Evolutionary conservation across 2,888 invertebrate species (phyloP).

Genomic region (Gymnocheta viridis): DNA sequence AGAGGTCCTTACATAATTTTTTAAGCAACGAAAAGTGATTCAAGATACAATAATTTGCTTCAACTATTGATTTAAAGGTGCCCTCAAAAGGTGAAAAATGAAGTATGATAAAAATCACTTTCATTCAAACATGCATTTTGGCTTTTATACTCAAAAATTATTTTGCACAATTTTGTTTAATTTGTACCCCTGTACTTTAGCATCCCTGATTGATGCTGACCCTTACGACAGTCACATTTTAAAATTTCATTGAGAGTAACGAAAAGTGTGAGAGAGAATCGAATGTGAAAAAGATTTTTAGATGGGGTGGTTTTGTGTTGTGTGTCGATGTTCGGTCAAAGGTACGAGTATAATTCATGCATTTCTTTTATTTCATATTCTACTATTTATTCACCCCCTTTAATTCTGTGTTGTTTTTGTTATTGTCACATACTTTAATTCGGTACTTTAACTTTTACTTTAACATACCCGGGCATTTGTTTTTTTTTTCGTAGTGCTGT

Average conservation of each 20-base stretch:
- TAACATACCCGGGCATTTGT: slow-evolving; percentile 59
- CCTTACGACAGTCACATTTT: slow-evolving; percentile 42
- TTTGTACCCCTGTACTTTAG: neutral
- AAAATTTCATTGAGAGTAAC: slow-evolving; percentile 7
- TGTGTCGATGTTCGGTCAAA: slow-evolving; percentile 39
- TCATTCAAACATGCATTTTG: neutral
- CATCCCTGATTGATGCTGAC: slow-evolving; percentile 44
- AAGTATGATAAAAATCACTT: too few species aligned
- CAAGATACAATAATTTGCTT: too few species aligned
- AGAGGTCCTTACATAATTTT: too few species aligned
- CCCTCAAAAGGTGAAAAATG: too few species aligned
- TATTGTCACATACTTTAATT: slow-evolving; percentile 60
- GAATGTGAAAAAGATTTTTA: neutral
- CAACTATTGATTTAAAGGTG: too few species aligned
- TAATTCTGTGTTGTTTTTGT: slow-evolving; percentile 27
- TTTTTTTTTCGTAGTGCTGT: slow-evolving; percentile 3
- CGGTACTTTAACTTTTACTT: slow-evolving; percentile 65
- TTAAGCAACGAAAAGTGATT: too few species aligned
- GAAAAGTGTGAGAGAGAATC: slow-evolving; percentile 19
- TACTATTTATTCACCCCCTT: slow-evolving; percentile 45
- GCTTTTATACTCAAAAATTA: neutral
- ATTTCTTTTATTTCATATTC: slow-evolving; percentile 30
- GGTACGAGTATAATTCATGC: slow-evolving; percentile 20
- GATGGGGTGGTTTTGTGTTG: slow-evolving; percentile 30
- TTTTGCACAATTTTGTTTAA: neutral